A percentile compares a stretch with the other conserved stretches of the same genome.
phyloP scores from a whole-genome alignment of 2,888 invertebrate species.

The Meliscaeva auricollis region DNA sequence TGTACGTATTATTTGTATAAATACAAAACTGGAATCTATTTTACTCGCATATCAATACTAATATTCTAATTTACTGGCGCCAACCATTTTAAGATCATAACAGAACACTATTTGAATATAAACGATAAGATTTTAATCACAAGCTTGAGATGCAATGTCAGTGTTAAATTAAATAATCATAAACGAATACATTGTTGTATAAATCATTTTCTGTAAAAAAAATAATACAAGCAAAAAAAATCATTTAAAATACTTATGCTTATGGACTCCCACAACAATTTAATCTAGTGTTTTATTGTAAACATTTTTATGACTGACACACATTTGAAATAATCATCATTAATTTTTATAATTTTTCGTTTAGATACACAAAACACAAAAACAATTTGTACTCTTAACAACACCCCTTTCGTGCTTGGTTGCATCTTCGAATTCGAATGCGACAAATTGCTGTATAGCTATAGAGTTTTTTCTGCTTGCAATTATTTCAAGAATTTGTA shows the following conservation, averaged over 20 bases:
- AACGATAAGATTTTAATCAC: slow-evolving; percentile 19
- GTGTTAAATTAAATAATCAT: slow-evolving; percentile 26
- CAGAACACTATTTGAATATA: not conserved
- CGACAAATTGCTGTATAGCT: slow-evolving; percentile 14
- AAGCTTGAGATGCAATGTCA: not conserved
- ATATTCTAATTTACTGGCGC: slow-evolving; percentile 1
- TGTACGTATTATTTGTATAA: too few relatives aligned
- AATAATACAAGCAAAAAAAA: slow-evolving; percentile 14
- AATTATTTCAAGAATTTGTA: slow-evolving; percentile 19
- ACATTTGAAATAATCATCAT: slow-evolving; percentile 41
- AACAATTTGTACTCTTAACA: not conserved
- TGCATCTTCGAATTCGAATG: slow-evolving; percentile 32
- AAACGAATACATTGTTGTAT: slow-evolving; percentile 39
- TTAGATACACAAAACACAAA: not conserved
- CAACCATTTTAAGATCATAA: not conserved
- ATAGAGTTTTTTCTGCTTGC: slow-evolving; percentile 35
- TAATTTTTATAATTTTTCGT: slow-evolving; percentile 6
- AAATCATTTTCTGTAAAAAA: slow-evolving; percentile 6
- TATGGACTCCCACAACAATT: slow-evolving; percentile 30
- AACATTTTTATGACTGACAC: slow-evolving; percentile 48
- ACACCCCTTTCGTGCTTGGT: slow-evolving; percentile 22
- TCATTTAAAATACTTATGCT: slow-evolving; percentile 25
- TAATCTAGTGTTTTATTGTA: not conserved
- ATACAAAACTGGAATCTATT: not conserved
- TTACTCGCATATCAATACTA: not conserved